Evolutionary conservation across 2,113 vertebrate genomes (phyloP), one percentile per base, ranked within the genome.

Genomic region (Bathybates hornii): DNA sequence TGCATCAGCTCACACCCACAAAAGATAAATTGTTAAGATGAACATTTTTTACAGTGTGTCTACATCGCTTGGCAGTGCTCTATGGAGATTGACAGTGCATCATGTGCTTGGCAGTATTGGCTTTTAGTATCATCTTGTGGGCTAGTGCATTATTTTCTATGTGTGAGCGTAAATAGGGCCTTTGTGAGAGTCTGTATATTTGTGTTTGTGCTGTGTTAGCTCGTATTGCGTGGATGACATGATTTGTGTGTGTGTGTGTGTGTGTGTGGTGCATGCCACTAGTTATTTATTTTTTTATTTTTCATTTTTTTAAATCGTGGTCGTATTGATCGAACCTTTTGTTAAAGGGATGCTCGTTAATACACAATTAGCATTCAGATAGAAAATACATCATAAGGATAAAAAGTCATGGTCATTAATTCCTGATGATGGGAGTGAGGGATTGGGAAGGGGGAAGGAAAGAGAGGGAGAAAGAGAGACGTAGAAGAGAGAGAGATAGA

Each of bases 311-410:
- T 7, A 24, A 53, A 90, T 93, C 32, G 45, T 89, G 91, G 91
- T 95, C 91, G 83, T 94, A 94, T 95, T 95, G 95, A 95, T 94
- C 91, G 84, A 91, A 96, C 94, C 91, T 95, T 94, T 93, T 88
- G 89, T 97, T 97, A 97, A 97, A 97, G 96, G 96, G 96, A 96
- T 96, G 94, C 96, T 96, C 87, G 93, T 96, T 96, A 94, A 95
- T 94, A 95, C 93, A 95, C 94, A 95, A 93, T 95, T 95, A 95
- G 95, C 95, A 95, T 94, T 96, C 94, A 94, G 93, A 93, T 96
- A 96, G 92, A 96, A 96, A 96, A 96, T 94, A 95, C 92, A 94
- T 95, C 88, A 86, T 94, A 95, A 95, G 92, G 92, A 95, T 95
- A 96, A 96, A 96, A 96, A 96, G 96, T 95, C 95, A 95, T 95